Percentiles rank a stretch among this genome's conserved stretches.
phyloP scores from a whole-genome alignment of 2,797 vertebrate genomes.

The Peromyscus eremicus region DNA sequence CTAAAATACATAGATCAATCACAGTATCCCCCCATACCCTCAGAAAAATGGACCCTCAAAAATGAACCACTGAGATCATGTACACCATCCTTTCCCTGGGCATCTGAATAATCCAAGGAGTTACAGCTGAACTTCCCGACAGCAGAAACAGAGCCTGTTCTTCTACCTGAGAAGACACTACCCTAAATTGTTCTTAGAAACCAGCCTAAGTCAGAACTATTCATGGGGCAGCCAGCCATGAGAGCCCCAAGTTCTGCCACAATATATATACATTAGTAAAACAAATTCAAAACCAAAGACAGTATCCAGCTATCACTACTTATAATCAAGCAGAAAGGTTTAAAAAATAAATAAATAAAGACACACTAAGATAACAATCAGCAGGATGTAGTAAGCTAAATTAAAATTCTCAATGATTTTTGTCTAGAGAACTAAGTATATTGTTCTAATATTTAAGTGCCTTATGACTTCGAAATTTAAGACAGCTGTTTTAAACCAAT shows the following conservation, averaged over 20 bases:
- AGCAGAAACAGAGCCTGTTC: conserved; percentile 43
- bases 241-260: neutral
- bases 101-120: conserved; percentile 46
- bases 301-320: conserved; percentile 6
- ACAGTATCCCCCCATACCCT: too few relatives aligned
- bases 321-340: conserved; percentile 69
- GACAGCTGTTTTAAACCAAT: conserved; percentile 25
- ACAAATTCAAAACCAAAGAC: conserved; percentile 35
- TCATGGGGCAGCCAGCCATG: conserved; percentile 5
- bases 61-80: neutral
- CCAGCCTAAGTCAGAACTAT: conserved; percentile 44
- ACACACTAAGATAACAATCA: neutral
- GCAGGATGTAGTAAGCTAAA: neutral
- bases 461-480: conserved; percentile 4
- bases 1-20: neutral
- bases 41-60: neutral
- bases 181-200: neutral
- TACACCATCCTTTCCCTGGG: neutral
- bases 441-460: neutral
- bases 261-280: conserved; percentile 18
- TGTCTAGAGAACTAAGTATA: neutral
- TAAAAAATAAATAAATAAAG: neutral
- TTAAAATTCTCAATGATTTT: neutral
- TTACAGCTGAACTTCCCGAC: conserved; percentile 1
- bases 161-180: neutral